Base-by-base conservation (phyloP, 1,140 invertebrate species). In the Drosophila mauritiana region DNA sequence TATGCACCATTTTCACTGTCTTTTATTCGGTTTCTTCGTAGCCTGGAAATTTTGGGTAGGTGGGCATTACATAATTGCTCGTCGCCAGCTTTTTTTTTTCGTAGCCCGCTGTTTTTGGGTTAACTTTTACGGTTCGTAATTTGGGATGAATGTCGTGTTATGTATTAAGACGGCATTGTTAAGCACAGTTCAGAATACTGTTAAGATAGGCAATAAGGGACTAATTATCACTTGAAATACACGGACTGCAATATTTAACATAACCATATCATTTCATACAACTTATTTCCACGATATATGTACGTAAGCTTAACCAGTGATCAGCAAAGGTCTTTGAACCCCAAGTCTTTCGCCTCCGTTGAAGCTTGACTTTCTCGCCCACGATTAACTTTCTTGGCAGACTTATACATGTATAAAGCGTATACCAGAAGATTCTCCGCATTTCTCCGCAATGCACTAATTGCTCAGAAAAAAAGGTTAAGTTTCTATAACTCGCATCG, bases 401-500 rank as follows among this genome's bases (percentile, higher is more conserved):
- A 27, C 27, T 13, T 45, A 22, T 22, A 31, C 27, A 31, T 31
- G 8, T 3, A 10, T 31, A 8, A 10, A 31, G 15, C 31, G 10
- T 40, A 15, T 48, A 15, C 53, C 48, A 62, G 54, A 74, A 73
- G 69, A 73, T 73, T 74, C 72, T 63, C 58, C 69, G 25, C 51
- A 48, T 63, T 64, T 74, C 34, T 70, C 42, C 22, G 56, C 49
- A 77, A 76, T 77, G 73, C 51, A 77, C 62, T 77, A 77, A 77
- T 77, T 77, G 74, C 63, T 69, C 36, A 8, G 43, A 54, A 39
- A 49, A 49, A 61, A 61, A 55, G 55, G 55, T 54, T 68, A 43
- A 68, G 52, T 76, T 76, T 76, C 73, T 74, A 65, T 46, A 74
- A 10, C 40, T 13, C 36, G 45, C 54, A 15, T 39, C 63, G 51